Conservation (phyloP, 2,113 vertebrate genomes). For the Poecile atricapillus region DNA sequence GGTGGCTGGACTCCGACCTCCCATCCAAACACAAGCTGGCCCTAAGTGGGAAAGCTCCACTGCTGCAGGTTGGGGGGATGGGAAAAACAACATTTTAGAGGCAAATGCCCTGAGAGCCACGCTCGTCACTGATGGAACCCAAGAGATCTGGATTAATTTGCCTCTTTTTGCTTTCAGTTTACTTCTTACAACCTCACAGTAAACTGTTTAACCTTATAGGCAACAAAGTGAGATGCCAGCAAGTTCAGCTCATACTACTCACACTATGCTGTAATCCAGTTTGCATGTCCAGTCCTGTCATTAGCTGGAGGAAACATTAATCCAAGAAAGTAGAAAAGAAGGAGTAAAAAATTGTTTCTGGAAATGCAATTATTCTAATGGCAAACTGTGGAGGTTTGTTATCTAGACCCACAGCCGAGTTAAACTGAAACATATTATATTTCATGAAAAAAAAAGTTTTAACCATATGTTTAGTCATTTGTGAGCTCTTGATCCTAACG, state of each 20-base stretch:
- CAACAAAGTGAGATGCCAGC: background rate
- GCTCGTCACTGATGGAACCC: background rate
- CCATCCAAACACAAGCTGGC: background rate
- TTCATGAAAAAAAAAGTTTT: slow-evolving; percentile 22
- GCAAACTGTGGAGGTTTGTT: background rate
- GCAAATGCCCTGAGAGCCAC: background rate
- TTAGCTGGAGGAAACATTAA: slow-evolving; percentile 37
- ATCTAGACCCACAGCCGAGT: slow-evolving; percentile 38
- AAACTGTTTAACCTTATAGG: background rate
- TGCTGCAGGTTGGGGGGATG: rapidly evolving
- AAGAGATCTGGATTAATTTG: background rate
- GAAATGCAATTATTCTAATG: slow-evolving; percentile 28
- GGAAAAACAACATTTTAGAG: background rate
- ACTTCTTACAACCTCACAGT: background rate
- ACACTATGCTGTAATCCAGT: slow-evolving; percentile 32
- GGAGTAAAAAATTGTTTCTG: slow-evolving; percentile 41
- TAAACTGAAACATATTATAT: slow-evolving; percentile 60
- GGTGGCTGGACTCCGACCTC: background rate
- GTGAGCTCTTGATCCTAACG: slow-evolving; percentile 59
- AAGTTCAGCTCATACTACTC: background rate
- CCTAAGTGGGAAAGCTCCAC: background rate
- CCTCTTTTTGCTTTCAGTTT: background rate
- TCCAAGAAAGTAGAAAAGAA: slow-evolving; percentile 33
- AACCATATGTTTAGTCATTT: slow-evolving; percentile 54
- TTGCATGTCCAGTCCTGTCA: slow-evolving; percentile 49